Conservation (phyloP, 2,113 vertebrate species). For the Erythrocebus patas region DNA sequence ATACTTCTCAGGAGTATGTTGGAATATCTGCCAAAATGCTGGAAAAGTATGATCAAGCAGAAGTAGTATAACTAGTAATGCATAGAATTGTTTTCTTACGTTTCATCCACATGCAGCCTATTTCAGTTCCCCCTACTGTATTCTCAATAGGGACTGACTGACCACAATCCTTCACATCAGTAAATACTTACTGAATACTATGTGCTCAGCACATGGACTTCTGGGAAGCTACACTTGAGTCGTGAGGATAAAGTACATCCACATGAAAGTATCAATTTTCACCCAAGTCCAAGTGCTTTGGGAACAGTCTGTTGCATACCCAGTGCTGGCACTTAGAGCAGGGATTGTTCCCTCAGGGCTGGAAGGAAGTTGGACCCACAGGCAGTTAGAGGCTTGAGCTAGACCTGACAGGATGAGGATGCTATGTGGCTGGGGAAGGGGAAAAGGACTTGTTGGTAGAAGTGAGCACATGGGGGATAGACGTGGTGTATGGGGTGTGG, state of each 20-base stretch:
- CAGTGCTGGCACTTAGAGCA: background rate
- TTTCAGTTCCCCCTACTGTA: background rate
- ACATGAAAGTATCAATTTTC: background rate
- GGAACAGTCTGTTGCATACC: background rate
- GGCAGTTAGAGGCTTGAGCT: background rate
- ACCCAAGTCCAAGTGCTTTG: background rate
- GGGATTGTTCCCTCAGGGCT: background rate
- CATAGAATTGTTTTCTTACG: background rate
- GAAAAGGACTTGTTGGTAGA: background rate
- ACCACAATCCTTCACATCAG: background rate
- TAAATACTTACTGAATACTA: background rate
- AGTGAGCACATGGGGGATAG: background rate
- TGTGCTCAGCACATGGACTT: background rate
- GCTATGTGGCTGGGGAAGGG: background rate
- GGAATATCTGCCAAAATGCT: background rate
- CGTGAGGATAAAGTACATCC: background rate
- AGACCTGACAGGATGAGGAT: background rate
- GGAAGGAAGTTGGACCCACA: background rate
- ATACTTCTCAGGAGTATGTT: background rate
- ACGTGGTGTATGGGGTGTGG: rapidly evolving
- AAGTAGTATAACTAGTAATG: background rate
- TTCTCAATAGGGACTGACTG: background rate
- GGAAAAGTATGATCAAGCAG: background rate
- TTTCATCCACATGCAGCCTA: background rate
- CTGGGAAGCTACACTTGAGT: background rate